phyloP scores from a whole-genome alignment of 2,888 invertebrate genomes.

The Charanyca ferruginea region DNA sequence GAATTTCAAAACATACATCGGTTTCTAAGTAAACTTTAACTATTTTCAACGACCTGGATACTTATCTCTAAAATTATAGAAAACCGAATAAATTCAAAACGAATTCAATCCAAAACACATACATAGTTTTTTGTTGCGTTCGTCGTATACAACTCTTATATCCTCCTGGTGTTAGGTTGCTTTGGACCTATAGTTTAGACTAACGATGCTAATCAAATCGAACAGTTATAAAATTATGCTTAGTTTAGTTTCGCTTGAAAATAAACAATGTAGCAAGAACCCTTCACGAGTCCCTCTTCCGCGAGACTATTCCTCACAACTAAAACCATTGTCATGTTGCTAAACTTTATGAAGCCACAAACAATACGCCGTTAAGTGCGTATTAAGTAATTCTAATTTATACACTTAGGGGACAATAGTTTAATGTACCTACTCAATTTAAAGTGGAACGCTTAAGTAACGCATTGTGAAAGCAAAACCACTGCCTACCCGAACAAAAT shows the following conservation, averaged over 20 bases:
- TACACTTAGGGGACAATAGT: constrained; percentile 59
- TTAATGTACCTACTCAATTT: constrained; percentile 59
- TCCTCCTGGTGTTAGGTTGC: too few relatives aligned
- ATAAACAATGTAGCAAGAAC: constrained; percentile 13
- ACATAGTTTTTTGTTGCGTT: too few relatives aligned
- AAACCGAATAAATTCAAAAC: background rate
- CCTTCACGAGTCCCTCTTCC: background rate
- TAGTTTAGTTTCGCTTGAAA: constrained; percentile 1
- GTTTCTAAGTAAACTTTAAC: too few relatives aligned
- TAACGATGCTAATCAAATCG: background rate
- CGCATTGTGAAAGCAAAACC: constrained; percentile 63
- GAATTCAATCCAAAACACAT: too few relatives aligned
- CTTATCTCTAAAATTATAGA: too few relatives aligned
- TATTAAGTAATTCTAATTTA: constrained; percentile 63
- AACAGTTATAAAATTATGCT: background rate
- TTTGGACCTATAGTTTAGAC: background rate
- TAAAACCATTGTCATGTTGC: constrained; percentile 54
- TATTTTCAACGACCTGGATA: too few relatives aligned
- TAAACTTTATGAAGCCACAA: constrained; percentile 49
- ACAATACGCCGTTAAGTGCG: constrained; percentile 58
- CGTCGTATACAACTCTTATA: too few relatives aligned
- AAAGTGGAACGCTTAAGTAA: constrained; percentile 68
- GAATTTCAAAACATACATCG: too few relatives aligned
- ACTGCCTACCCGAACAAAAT: constrained; percentile 59
- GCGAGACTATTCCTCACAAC: constrained; percentile 23